Percentiles rank a stretch among this genome's conserved stretches.
phyloP scores from a whole-genome alignment of 2,888 invertebrate genomes.

The Ophion slaviceki region DNA sequence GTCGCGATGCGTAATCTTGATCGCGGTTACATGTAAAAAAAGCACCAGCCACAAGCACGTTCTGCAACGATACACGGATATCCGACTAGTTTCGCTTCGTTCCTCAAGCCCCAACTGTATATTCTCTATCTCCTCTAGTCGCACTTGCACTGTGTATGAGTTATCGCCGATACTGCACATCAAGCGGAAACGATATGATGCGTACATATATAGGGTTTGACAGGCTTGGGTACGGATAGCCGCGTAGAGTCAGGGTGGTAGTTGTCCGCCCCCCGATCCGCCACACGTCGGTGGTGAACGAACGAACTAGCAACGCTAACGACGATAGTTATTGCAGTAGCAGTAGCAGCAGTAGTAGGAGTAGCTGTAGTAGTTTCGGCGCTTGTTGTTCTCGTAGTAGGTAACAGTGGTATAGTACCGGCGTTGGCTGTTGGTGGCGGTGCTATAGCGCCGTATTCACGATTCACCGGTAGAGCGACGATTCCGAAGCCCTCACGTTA shows the following conservation, averaged over 20 bases:
- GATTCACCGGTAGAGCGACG: constrained; percentile 48
- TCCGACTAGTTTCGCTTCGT: constrained; percentile 27
- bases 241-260: constrained; percentile 50
- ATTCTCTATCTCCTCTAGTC: not conserved
- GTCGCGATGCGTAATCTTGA: not conserved
- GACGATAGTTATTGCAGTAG: no score
- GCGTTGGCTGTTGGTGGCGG: constrained; percentile 33
- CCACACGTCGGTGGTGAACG: constrained; percentile 36
- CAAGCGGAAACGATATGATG: constrained; percentile 15
- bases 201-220: constrained; percentile 2
- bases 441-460: constrained; percentile 36
- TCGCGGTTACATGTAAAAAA: not conserved
- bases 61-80: constrained; percentile 6
- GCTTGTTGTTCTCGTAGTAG: constrained; percentile 2
- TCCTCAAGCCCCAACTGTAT: not conserved
- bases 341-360: not conserved
- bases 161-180: constrained; percentile 30
- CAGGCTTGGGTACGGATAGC: constrained; percentile 19
- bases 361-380: constrained; percentile 32
- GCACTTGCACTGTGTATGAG: not conserved
- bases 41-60: not conserved
- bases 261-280: constrained; percentile 34
- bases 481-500: constrained; percentile 36
- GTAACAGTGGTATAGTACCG: not conserved
- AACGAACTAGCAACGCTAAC: constrained; percentile 25